Percentiles rank a stretch among this genome's conserved stretches.
These are phyloP conservation scores for Xestia xanthographa DNA, from an alignment of 2,888 invertebrate species.

Conservation along the genomic window DNA sequence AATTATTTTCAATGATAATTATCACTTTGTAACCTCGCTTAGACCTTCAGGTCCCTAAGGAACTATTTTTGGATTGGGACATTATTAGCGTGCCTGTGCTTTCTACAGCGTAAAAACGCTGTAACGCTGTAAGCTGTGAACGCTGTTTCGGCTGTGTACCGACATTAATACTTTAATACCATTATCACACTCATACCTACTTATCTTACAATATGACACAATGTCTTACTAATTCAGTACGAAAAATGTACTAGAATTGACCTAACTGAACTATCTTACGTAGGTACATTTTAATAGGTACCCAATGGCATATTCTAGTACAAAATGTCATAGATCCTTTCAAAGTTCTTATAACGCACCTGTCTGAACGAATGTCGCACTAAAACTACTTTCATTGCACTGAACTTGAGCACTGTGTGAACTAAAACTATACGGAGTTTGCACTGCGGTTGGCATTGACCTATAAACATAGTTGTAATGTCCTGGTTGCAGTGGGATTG, in stretches of 20 bases:
- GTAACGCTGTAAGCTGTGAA: no score
- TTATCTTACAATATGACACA: slow-evolving; percentile 6
- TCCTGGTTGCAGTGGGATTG: slow-evolving; percentile 33
- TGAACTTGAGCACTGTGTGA: slow-evolving; percentile 29
- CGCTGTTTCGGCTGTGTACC: not conserved
- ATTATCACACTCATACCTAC: not conserved
- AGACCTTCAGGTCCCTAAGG: not conserved
- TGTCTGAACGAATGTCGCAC: slow-evolving; percentile 3
- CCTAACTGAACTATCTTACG: not conserved
- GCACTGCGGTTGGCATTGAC: slow-evolving; percentile 43
- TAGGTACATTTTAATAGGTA: not conserved
- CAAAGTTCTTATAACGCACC: not conserved
- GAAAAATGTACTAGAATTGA: slow-evolving; percentile 14
- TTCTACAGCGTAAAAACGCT: no score
- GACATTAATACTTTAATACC: no score
- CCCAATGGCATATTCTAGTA: not conserved
- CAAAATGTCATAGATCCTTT: not conserved
- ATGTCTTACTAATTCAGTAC: not conserved
- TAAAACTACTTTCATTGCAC: slow-evolving; percentile 28
- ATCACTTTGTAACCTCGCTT: not conserved
- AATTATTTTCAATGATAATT: no score
- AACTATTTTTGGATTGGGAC: not conserved
- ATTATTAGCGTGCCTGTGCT: not conserved
- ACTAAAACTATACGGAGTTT: slow-evolving; percentile 36
- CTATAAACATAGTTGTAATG: slow-evolving; percentile 35